Percentiles rank a stretch among this genome's conserved stretches.
phyloP scores from a whole-genome alignment of 1,140 invertebrate species.

The Euschistus heros region DNA sequence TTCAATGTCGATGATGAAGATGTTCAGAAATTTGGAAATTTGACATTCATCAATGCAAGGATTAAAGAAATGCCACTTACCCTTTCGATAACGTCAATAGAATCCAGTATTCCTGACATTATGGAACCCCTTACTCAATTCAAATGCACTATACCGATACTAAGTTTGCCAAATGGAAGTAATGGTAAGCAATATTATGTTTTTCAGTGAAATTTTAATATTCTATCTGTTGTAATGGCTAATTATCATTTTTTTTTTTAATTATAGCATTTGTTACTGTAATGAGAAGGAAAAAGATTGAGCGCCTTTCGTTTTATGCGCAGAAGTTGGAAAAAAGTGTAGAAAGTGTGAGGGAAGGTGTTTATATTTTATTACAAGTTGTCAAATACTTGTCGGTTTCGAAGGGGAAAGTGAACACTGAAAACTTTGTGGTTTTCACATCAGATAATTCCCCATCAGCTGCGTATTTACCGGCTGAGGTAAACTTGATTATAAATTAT shows the following conservation, averaged over 20 bases:
- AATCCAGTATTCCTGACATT: not conserved
- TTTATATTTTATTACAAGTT: constrained; percentile 16
- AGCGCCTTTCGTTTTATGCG: constrained; percentile 7
- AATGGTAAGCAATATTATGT: not conserved
- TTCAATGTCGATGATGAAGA: constrained; percentile 8
- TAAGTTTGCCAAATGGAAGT: not conserved
- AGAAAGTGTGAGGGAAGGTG: constrained; percentile 21
- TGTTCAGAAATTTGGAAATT: not conserved
- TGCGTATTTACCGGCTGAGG: constrained; percentile 12
- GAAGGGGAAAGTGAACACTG: constrained; percentile 6
- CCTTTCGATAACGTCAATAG: not conserved
- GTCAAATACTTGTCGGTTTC: not conserved
- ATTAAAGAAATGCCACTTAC: not conserved
- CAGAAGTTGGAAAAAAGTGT: constrained; percentile 13
- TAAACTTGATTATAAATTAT: not conserved
- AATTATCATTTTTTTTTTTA: not conserved
- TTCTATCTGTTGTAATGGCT: no score
- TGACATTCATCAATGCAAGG: constrained; percentile 6
- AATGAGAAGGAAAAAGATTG: constrained; percentile 7
- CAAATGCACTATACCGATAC: not conserved
- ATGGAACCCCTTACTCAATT: not conserved
- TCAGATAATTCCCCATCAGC: constrained; percentile 1
- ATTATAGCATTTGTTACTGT: not conserved
- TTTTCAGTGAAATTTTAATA: no score
- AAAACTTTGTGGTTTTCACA: constrained; percentile 16